phyloP scores from a whole-genome alignment of 2,797 vertebrate genomes.

The Hemitrygon akajei region DNA sequence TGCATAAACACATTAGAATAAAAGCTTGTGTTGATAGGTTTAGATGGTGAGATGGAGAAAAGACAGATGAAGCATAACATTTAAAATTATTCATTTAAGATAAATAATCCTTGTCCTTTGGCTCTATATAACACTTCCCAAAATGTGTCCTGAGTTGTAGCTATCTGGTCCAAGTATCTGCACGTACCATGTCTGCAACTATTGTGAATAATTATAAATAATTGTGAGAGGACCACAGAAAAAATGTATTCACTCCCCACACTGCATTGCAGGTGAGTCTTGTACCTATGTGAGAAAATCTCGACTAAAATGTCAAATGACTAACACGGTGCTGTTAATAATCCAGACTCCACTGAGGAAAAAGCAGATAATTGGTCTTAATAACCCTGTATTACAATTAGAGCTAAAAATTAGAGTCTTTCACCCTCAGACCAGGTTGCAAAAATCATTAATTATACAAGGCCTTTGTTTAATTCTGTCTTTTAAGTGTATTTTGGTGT shows the following conservation, averaged over 20 bases:
- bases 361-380: slow-evolving; percentile 4
- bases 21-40: too few species aligned
- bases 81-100: background rate
- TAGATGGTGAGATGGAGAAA: too few species aligned
- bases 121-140: background rate
- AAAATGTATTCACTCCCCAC: background rate
- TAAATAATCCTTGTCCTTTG: background rate
- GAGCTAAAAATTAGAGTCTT: background rate
- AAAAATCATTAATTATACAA: background rate
- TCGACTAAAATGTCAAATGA: background rate
- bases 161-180: background rate
- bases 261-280: background rate
- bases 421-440: background rate
- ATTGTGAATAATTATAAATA: too few species aligned
- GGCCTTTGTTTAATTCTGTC: background rate
- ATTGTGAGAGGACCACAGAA: background rate
- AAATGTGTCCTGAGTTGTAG: background rate
- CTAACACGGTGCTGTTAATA: background rate
- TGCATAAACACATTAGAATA: too few species aligned
- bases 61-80: background rate
- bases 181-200: background rate
- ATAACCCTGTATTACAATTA: background rate
- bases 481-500: slow-evolving; percentile 1
- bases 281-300: background rate
- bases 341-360: background rate